Percentiles rank a stretch among this genome's conserved stretches.
Conservation (phyloP, 2,113 vertebrate species). For the Rhabdomys dilectus region DNA sequence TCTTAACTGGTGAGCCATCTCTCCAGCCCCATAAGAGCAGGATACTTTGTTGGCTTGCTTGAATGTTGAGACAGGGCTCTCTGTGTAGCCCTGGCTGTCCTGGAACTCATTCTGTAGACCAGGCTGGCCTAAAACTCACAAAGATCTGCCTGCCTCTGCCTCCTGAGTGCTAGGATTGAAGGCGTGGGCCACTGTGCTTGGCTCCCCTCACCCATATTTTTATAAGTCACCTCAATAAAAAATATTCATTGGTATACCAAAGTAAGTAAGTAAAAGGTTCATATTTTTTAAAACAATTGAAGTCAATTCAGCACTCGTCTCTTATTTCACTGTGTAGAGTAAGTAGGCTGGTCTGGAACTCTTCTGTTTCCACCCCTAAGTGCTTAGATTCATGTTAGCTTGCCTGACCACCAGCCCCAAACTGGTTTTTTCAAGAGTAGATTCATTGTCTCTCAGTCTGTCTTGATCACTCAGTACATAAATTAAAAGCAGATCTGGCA, state of each 20-base stretch:
- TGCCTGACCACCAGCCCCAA: neutral
- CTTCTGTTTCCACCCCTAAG: neutral
- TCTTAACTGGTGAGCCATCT: no score
- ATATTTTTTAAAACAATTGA: neutral
- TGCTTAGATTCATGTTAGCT: neutral
- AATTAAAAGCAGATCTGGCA: neutral
- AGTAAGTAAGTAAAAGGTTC: neutral
- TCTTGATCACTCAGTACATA: neutral
- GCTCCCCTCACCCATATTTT: neutral
- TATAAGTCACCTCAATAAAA: neutral
- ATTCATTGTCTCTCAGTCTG: neutral
- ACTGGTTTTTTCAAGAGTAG: constrained; percentile 10
- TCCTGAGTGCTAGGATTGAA: no score
- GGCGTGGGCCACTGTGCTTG: no score
- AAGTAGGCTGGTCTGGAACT: neutral
- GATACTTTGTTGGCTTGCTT: no score
- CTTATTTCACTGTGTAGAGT: neutral
- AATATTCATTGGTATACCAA: neutral
- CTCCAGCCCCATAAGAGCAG: no score
- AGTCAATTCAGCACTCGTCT: neutral
- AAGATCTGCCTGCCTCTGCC: no score
- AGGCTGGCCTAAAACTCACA: no score
- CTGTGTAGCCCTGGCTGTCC: no score
- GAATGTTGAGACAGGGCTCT: no score
- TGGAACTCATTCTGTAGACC: no score